Conservation (phyloP, 2,888 invertebrate genomes). For the Rhogogaster chlorosoma region DNA sequence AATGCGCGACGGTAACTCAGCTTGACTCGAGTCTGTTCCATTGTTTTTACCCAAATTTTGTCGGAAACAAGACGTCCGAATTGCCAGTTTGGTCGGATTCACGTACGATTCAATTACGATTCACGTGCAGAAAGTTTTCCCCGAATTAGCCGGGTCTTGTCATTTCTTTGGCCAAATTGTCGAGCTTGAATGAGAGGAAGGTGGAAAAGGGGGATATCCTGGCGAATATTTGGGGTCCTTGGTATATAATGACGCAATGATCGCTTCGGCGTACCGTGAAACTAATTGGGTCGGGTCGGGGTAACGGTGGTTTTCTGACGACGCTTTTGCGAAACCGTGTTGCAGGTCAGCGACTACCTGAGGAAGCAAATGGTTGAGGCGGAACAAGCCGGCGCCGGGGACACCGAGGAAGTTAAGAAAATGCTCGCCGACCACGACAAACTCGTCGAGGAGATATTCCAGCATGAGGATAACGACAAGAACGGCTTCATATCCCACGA, state of each 20-base stretch:
- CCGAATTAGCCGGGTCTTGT: neutral
- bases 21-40: neutral
- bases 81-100: too few relatives aligned
- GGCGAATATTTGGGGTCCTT: neutral
- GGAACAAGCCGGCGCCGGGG: constrained; percentile 81
- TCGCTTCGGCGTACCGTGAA: neutral
- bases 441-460: constrained; percentile 97
- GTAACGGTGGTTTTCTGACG: neutral
- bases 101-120: too few relatives aligned
- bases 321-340: constrained; percentile 51
- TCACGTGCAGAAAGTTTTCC: neutral
- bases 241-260: constrained; percentile 1
- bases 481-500: constrained; percentile 97
- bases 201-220: neutral
- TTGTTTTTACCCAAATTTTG: neutral
- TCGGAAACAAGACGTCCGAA: too few relatives aligned
- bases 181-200: neutral
- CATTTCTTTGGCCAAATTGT: neutral
- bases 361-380: constrained; percentile 94
- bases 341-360: constrained; percentile 93
- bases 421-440: constrained; percentile 95
- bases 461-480: constrained; percentile 97
- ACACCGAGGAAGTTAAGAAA: constrained; percentile 88
- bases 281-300: neutral
- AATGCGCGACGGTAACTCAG: neutral